Evolutionary conservation across 2,888 invertebrate species (phyloP), one percentile per base, ranked within the genome.

Genomic region (Ophion slaviceki): DNA sequence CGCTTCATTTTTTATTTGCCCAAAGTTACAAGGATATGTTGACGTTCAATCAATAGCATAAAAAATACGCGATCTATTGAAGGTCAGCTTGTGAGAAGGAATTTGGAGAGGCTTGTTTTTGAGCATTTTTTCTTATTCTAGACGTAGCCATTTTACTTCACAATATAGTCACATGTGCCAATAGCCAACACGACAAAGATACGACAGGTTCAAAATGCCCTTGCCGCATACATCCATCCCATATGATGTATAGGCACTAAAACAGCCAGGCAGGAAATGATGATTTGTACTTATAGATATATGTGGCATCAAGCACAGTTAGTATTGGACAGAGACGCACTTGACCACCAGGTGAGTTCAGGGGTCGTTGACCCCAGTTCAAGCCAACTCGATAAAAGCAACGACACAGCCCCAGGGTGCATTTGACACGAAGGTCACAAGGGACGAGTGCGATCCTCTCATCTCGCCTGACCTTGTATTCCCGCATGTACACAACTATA

Each of bases 311-410:
- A 72, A 78, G 61, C 36, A 57, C 61, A 36, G 62, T 66, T 61
- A 47, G 70, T 82, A 62, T 80, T 86, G 36, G 64, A 62, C 28
- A 32, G 47, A 24, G 28, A 59, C 74, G 85, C 85, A 82, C 85
- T 87, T 88, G 86, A 86, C 86, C 87, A 84, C 71, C 86, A 81
- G 61, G 72, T 20, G 40, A 77, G 74, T 80, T 76, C 71, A 83
- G 79, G 86, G 88, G 87, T 88, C 88, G 77, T 87, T 86, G 86
- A 86, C 84, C 86, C 78, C 80, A 67, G 67, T 24, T 61, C 40
- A 14, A 75, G 40, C 59, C 14, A 61, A 75, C 36, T 79, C 66
- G 79, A 83, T 77, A 74, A 61, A 76, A 76, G 77, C 53, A 77
- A 80, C 40, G n/a, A 45, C 70, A 47, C 67, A 71, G 79, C 71